These are phyloP conservation scores for Oreocharis arfaki DNA, from an alignment of 2,113 vertebrate genomes.

Conservation along the genomic window DNA sequence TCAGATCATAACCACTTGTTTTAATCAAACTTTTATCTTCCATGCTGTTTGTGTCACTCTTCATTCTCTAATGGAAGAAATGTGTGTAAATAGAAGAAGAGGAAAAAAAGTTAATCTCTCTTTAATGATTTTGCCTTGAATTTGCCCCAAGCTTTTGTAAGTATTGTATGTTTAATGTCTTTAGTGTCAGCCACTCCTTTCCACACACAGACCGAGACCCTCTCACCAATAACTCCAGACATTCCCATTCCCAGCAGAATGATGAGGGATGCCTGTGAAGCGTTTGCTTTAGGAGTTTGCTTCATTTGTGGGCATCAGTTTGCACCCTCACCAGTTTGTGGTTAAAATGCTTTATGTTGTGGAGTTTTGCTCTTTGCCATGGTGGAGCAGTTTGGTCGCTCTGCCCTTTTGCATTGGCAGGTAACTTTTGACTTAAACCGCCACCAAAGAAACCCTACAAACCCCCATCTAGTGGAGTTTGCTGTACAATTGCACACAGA, in stretches of 20 bases:
- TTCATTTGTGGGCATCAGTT: background rate
- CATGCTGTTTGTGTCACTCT: rapidly evolving
- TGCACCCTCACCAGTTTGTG: background rate
- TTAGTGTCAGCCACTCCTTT: background rate
- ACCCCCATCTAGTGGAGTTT: background rate
- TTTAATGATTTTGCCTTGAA: background rate
- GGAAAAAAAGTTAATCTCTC: background rate
- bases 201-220: rapidly evolving
- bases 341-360: background rate
- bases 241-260: background rate
- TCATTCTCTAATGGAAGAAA: background rate
- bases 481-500: background rate
- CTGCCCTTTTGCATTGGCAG: background rate
- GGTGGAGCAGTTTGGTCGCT: background rate
- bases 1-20: background rate
- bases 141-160: background rate
- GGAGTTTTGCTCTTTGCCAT: background rate
- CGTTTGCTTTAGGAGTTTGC: background rate
- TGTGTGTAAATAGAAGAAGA: background rate
- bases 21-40: background rate
- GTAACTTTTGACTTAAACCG: background rate
- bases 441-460: background rate
- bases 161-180: background rate
- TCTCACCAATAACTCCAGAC: background rate
- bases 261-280: background rate